Evolutionary conservation across 2,797 vertebrate genomes (phyloP).

Genomic region (Crocodylus rhombifer): DNA sequence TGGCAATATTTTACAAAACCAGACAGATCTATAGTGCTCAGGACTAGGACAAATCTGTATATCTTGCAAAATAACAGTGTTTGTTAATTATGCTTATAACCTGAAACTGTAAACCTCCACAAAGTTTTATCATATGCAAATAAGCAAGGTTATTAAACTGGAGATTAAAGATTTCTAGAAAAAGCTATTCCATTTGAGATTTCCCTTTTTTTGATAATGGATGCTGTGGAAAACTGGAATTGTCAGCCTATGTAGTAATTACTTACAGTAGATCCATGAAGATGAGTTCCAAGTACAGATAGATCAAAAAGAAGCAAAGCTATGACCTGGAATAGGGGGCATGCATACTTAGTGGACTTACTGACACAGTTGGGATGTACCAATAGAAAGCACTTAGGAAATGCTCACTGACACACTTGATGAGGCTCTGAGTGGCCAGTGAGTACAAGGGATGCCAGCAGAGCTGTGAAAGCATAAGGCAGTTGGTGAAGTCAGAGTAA

Average conservation of each 20-base stretch:
- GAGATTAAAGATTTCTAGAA: background rate
- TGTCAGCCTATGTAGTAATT: background rate
- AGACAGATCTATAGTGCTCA: background rate
- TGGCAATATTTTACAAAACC: conserved; percentile 41
- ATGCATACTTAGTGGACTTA: background rate
- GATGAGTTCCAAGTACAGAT: background rate
- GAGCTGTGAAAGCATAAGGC: background rate
- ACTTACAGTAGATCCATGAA: background rate
- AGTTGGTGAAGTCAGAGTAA: background rate
- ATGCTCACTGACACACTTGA: background rate
- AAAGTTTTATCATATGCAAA: background rate
- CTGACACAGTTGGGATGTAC: background rate
- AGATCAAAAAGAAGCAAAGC: background rate
- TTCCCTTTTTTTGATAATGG: background rate
- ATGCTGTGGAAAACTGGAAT: rapidly evolving
- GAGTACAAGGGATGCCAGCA: background rate
- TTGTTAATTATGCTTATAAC: background rate
- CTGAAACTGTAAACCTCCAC: background rate
- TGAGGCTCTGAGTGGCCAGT: background rate
- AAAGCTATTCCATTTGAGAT: background rate
- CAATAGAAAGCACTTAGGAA: background rate
- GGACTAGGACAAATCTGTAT: background rate
- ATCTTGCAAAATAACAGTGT: background rate
- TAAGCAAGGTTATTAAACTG: background rate
- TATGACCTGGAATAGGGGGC: background rate